phyloP scores from a whole-genome alignment of 2,888 invertebrate species.

The Archips crataeganus region DNA sequence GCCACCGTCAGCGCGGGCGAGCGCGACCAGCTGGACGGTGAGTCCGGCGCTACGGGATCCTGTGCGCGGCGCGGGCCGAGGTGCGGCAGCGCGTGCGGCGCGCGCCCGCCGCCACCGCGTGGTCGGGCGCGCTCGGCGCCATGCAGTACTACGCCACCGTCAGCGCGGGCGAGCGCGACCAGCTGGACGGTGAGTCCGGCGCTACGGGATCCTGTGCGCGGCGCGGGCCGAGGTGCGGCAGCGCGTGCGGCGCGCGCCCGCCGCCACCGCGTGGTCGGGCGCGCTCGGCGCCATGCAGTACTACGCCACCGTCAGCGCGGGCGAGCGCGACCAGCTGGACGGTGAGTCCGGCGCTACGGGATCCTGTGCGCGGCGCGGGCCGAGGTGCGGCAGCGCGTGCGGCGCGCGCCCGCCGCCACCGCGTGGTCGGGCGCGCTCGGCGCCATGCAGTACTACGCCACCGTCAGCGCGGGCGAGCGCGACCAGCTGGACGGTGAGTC shows the following conservation, averaged over 20 bases:
- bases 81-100: conserved; percentile 96
- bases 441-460: conserved; percentile 99
- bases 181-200: conserved; percentile 95
- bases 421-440: conserved; percentile 97
- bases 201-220: conserved; percentile 98
- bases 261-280: conserved; percentile 98
- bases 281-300: conserved; percentile 98
- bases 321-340: conserved; percentile 89
- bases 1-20: conserved; percentile 96
- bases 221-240: conserved; percentile 98
- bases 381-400: conserved; percentile 95
- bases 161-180: conserved; percentile 91
- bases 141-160: conserved; percentile 99
- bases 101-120: conserved; percentile 94
- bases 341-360: conserved; percentile 98
- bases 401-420: conserved; percentile 93
- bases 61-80: conserved; percentile 98
- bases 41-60: conserved; percentile 98
- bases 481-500: conserved; percentile 86
- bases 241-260: conserved; percentile 92
- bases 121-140: conserved; percentile 96
- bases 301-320: conserved; percentile 98
- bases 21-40: conserved; percentile 90
- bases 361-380: conserved; percentile 98
- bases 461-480: conserved; percentile 93